phyloP scores from a whole-genome alignment of 2,888 invertebrate species.

The Drosophila anceps region DNA sequence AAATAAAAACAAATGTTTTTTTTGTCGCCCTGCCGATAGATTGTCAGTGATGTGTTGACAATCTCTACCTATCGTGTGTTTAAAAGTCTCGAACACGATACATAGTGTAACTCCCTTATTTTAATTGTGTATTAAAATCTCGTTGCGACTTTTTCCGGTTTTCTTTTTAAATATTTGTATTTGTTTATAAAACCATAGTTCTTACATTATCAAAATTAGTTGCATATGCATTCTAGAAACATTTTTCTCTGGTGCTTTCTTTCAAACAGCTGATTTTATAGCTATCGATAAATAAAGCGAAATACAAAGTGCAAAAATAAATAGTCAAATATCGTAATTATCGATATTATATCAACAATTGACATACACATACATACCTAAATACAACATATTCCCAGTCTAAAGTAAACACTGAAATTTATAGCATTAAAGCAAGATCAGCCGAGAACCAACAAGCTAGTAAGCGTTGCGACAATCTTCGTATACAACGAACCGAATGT shows the following conservation, averaged over 20 bases:
- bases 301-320: conserved; percentile 10
- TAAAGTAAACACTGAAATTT: conserved; percentile 69
- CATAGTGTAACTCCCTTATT: conserved; percentile 1
- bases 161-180: neutral
- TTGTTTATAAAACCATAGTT: neutral
- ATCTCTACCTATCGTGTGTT: neutral
- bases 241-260: neutral
- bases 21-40: conserved; percentile 22
- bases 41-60: conserved; percentile 22
- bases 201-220: neutral
- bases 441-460: conserved; percentile 15
- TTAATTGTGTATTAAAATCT: neutral
- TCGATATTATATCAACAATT: conserved; percentile 62
- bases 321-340: conserved; percentile 35
- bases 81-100: neutral
- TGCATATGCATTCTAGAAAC: neutral
- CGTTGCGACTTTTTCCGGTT: neutral
- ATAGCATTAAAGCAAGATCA: conserved; percentile 40
- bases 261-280: conserved; percentile 24
- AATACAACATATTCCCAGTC: conserved; percentile 45
- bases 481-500: conserved; percentile 22
- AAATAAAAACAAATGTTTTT: conserved; percentile 13
- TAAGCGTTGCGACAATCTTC: conserved; percentile 32
- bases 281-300: conserved; percentile 24
- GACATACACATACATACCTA: conserved; percentile 51